Conservation (phyloP, 2,797 vertebrate genomes). For the Aphelocoma californica region DNA sequence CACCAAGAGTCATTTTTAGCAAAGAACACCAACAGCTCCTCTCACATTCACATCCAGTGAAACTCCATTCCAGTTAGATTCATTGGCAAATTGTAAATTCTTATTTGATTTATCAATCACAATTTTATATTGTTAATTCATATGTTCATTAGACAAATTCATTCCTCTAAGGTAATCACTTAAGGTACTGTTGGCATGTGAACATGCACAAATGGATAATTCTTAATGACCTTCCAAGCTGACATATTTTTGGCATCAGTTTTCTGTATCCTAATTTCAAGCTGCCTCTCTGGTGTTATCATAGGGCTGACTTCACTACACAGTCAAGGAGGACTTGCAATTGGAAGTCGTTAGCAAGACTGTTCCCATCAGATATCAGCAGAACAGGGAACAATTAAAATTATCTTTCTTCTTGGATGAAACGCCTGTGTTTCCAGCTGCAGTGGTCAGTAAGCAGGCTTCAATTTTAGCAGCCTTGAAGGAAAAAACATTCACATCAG, state of each 20-base stretch:
- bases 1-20: slow-evolving; percentile 46
- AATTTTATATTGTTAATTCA: slow-evolving; percentile 54
- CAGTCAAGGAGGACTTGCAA: not conserved
- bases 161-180: slow-evolving; percentile 59
- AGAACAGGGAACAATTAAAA: not conserved
- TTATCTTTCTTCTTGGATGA: not conserved
- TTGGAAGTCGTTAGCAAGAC: not conserved
- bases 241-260: slow-evolving; percentile 59
- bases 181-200: slow-evolving; percentile 57
- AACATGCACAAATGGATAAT: slow-evolving; percentile 57
- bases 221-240: slow-evolving; percentile 60
- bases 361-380: not conserved
- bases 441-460: not conserved
- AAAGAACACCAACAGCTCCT: slow-evolving; percentile 49
- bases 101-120: slow-evolving; percentile 56
- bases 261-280: slow-evolving; percentile 61
- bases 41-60: slow-evolving; percentile 59
- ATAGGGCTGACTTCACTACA: not conserved
- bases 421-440: not conserved
- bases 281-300: slow-evolving; percentile 45
- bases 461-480: not conserved
- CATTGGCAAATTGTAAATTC: slow-evolving; percentile 49
- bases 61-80: slow-evolving; percentile 33
- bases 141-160: slow-evolving; percentile 49
- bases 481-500: not conserved